Evolutionary conservation across 2,888 invertebrate species (phyloP), one percentile per base, ranked within the genome.

Genomic region (Apodemia duryi): DNA sequence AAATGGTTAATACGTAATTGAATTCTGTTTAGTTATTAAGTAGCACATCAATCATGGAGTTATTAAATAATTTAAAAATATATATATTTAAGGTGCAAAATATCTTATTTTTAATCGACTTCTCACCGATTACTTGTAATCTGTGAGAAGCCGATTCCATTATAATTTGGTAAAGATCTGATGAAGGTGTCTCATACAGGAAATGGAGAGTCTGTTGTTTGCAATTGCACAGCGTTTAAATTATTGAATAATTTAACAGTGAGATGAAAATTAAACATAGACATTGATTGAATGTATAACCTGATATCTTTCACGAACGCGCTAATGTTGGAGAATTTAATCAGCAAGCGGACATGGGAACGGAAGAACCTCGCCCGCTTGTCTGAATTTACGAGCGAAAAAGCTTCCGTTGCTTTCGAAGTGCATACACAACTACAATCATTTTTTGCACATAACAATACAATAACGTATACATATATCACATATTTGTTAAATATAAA

Each of bases 271-370:
- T 75, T 76, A 71, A 75, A 77, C 75, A 77, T 75, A 77, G 72
- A 75, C 80, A 72, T 75, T 77, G 79, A 82, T 81, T 79, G 81
- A 82, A 82, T 80, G 78, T 76, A 82, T 82, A 83, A 82, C 82
- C 81, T 76, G 80, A 77, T 80, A 76, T 77, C 78, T 77, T 80
- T 61, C 60, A 64, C 51, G 81, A 83, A 81, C 79, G 81, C 81
- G 78, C 81, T 84, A 83, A 85, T 84, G 80, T 81, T 72, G 76
- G 77, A 75, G 80, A 81, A 83, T 85, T 85, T 84, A 85, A 85
- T 85, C 84, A 81, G 77, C 72, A 71, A 69, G 72, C 74, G 75
- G 75, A 76, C 74, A 75, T 73, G 75, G 73, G 73, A 73, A 75
- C 78, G 80, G 83, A 78, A 81, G 76, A 75, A 77, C 73, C 74